Percentiles rank a stretch among this genome's conserved stretches.
Conservation (phyloP, 2,113 vertebrate species). For the Neolamprologus cancellatus region DNA sequence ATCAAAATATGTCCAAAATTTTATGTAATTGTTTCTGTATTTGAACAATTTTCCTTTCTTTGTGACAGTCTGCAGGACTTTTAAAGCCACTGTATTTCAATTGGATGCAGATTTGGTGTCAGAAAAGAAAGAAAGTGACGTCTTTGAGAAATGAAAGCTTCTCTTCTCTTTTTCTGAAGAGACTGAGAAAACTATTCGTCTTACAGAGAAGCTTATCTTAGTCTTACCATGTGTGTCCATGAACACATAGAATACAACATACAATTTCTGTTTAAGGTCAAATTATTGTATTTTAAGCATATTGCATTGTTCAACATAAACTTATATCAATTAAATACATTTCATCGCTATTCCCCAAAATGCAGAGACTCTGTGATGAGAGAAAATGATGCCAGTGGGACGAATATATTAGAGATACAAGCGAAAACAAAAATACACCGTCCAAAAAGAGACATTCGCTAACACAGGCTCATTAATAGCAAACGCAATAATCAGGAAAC, state of each 20-base stretch:
- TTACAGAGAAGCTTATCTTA: background rate
- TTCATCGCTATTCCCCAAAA: background rate
- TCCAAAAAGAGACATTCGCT: background rate
- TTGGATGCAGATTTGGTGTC: background rate
- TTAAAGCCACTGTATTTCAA: background rate
- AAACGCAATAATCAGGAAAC: background rate
- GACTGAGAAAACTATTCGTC: background rate
- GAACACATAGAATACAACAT: background rate
- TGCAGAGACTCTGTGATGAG: rapidly evolving
- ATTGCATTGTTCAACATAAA: background rate
- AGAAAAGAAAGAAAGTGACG: background rate
- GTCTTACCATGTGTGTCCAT: background rate
- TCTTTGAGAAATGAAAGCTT: background rate
- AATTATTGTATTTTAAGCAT: background rate
- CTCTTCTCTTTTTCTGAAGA: background rate
- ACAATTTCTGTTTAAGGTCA: background rate
- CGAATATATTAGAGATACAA: background rate
- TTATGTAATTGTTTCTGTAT: background rate
- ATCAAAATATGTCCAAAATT: background rate
- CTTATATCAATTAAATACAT: background rate
- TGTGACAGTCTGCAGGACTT: background rate
- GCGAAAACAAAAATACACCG: background rate
- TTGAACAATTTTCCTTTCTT: background rate
- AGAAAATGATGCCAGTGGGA: background rate
- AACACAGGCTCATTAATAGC: background rate